Evolutionary conservation across 2,888 invertebrate species (phyloP), one percentile per base, ranked within the genome.

Genomic region (Digitonthophagus gazella): DNA sequence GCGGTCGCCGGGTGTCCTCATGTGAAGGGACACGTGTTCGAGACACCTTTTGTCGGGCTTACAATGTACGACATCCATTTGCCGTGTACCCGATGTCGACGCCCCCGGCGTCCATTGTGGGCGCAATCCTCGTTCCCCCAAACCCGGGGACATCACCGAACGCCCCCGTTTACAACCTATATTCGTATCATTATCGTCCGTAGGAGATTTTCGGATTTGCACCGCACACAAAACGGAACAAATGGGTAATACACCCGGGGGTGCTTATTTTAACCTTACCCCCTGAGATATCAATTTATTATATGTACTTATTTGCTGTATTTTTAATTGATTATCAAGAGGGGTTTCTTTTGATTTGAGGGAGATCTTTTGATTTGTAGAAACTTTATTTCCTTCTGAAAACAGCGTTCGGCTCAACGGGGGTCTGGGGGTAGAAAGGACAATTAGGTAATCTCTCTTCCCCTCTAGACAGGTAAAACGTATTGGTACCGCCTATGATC

Each of bases 401-500:
- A 16, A 57, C 15, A 57, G 8, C 57, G 15, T 57, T n/a, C 57
- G 16, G 2, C 11, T 5, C 5, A 6, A 57, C 8, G 16, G 11
- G 6, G 16, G 57, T 14, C 15, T 8, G 57, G 57, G 57, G 16
- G 57, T 14, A 57, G 57, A 15, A 2, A 61, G 18, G n/a, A 20
- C 16, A 61, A 20, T 19, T 19, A 19, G 18, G 20, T 19, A 18
- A 16, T 18, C 20, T n/a, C 18, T 15, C 18, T 18, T 61, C 61
- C 19, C 19, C 16, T 4, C 18, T 61, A 61, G 18, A 8, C 19
- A n/a, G 61, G 16, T 61, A 61, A 77, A 77, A 76, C 77, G 78
- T 78, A 79, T 78, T 75, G 78, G 78, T 76, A 79, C 76, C 78
- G 75, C 78, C 76, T 78, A 80, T 80, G 80, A 79, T 77, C 76